A percentile compares a stretch with the other conserved stretches of the same genome.
Evolutionary conservation across 2,888 invertebrate species (phyloP).

Genomic region (Leptopterna dolabrata): DNA sequence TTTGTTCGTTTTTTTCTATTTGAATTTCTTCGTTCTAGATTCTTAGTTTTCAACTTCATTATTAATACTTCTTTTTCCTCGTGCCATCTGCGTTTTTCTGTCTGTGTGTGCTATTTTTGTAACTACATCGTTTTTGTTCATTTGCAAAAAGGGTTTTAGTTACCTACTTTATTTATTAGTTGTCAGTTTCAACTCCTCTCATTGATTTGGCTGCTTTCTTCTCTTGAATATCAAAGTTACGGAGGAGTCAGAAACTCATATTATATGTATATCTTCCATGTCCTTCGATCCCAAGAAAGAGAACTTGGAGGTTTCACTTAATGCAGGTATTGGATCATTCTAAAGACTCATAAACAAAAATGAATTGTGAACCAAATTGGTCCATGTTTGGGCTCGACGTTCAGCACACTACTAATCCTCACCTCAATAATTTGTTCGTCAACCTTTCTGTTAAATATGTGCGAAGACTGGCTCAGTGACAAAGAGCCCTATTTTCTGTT

Average conservation of each 20-base stretch:
- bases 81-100: conserved; percentile 21
- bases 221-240: background rate
- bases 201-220: background rate
- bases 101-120: background rate
- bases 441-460: too few relatives aligned
- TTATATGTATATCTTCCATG: too few relatives aligned
- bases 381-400: too few relatives aligned
- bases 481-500: too few relatives aligned
- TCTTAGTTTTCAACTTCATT: background rate
- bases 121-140: conserved; percentile 48
- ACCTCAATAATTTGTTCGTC: too few relatives aligned
- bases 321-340: too few relatives aligned
- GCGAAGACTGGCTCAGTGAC: too few relatives aligned
- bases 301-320: too few relatives aligned
- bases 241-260: conserved; percentile 27
- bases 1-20: background rate
- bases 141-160: conserved; percentile 51
- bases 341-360: too few relatives aligned
- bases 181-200: background rate
- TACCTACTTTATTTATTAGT: background rate
- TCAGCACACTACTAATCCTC: too few relatives aligned
- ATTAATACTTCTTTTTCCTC: conserved; percentile 9
- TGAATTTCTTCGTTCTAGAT: background rate
- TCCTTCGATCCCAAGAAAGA: background rate
- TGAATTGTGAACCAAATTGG: too few relatives aligned